Base-by-base conservation (phyloP, 1,140 invertebrate species). In the Plutomurus gul region DNA sequence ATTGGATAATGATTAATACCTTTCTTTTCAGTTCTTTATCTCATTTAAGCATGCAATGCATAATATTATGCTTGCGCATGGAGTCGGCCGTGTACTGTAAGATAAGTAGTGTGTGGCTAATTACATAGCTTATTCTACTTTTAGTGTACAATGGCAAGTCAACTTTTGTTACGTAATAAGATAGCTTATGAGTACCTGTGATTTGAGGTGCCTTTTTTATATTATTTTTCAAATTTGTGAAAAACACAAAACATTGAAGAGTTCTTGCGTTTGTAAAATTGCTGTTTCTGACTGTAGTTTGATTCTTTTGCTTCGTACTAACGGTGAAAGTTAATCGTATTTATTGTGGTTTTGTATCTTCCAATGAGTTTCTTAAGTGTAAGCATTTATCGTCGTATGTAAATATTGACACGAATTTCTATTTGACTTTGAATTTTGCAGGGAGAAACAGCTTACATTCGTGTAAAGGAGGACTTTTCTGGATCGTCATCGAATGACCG, bases 371-470 rank as follows among this genome's bases (percentile, higher is more conserved):
- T 2, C n/a, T 43, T 43, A 3, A 43, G 39, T 43, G n/a, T n/a
- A n/a, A n/a, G n/a, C n/a, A n/a, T n/a, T n/a, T n/a, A n/a, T n/a
- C n/a, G n/a, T n/a, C n/a, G n/a, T n/a, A n/a, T n/a, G n/a, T n/a
- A n/a, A n/a, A n/a, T n/a, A n/a, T n/a, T n/a, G n/a, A n/a, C n/a
- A n/a, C n/a, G n/a, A n/a, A n/a, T n/a, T n/a, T n/a, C n/a, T n/a
- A n/a, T n/a, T n/a, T n/a, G n/a, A n/a, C 81, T 77, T 65, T 65
- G 56, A n/a, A 84, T 81, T 84, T 86, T 88, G 37, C 85, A 98
- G 96, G 96, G 96, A 78, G 97, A 99, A 88, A 94, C 95, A 47
- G 91, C 96, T 10, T 98, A 98, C 86, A 96, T 99, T 83, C 89
- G 96, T 71, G 95, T 98, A 18, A 96, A 96, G 85, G 96, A 98